Evolutionary conservation across 2,888 invertebrate species (phyloP), one percentile per base, ranked within the genome.

Genomic region (Schizotus pectinicornis): DNA sequence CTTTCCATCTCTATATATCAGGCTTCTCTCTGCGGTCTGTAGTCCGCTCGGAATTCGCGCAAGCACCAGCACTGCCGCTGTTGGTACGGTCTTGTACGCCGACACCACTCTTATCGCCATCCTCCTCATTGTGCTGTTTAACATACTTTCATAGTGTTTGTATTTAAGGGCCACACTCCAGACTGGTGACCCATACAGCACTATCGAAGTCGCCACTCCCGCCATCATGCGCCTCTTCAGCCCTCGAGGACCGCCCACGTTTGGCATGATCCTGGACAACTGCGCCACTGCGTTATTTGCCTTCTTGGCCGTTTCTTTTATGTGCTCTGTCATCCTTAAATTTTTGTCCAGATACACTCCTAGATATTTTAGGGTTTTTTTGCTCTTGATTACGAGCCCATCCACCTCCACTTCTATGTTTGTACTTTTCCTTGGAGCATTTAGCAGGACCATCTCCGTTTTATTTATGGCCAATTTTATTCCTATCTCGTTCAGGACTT

Each of bases 301-400:
- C 31, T 62, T 62, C 1, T 43, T 41, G 13, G n/a, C 22, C 2
- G 31, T 48, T 11, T 31, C 13, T 30, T 38, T 37, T 6, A 48
- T 30, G 39, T 62, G 59, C 32, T 12, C 13, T 1, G 31, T 47
- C 8, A 51, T 54, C 1, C 8, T 42, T 7, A 32, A 2, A 7
- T 61, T 49, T 6, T 58, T 36, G 22, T 55, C 61, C 2, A 59
- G 0, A 8, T 22, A 36, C 2, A 62, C 36, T 13, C 62, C 59
- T 35, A 62, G 13, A 37, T 56, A 62, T 35, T 53, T 60, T 1
- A 60, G 31, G 6, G 11, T 11, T n/a, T 31, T 51, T 39, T 46
- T 37, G n/a, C 49, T 48, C 7, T 6, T 7, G 22, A 60, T 41
- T 8, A 8, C 7, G 5, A 8, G 37, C 1, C 39, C 46, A 1